Conservation (phyloP, 2,113 vertebrate species). For the Stictonetta naevosa region DNA sequence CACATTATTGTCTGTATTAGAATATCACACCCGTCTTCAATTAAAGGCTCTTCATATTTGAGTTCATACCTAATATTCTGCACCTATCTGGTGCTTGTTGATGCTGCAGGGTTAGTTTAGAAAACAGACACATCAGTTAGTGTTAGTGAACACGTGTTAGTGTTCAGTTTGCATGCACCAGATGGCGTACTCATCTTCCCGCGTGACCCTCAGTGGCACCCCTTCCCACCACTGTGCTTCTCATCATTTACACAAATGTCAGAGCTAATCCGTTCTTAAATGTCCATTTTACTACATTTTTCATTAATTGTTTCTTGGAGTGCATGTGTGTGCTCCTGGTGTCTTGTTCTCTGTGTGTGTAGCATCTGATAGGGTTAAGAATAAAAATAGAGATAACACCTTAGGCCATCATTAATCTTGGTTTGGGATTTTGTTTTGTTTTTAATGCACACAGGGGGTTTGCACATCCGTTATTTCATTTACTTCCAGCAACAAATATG, state of each 20-base stretch:
- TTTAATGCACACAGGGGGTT: background rate
- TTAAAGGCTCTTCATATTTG: background rate
- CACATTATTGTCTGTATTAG: accelerated
- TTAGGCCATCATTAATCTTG: background rate
- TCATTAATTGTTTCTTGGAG: background rate
- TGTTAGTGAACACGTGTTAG: background rate
- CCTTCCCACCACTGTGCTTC: background rate
- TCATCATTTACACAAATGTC: background rate
- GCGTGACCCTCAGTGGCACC: accelerated
- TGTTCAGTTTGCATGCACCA: background rate
- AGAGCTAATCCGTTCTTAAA: background rate
- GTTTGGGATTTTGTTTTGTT: background rate
- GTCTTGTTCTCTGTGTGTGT: accelerated
- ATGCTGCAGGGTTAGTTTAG: background rate
- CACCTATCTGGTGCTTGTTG: background rate
- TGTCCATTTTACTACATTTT: background rate
- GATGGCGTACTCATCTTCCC: background rate
- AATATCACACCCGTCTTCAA: background rate
- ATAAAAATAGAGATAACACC: background rate
- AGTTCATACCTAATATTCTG: background rate
- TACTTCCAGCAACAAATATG: background rate
- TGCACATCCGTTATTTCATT: background rate
- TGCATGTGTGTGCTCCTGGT: background rate
- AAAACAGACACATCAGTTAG: background rate
- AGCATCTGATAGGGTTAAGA: background rate